Conservation (phyloP, 2,797 vertebrate genomes). For the Microcaecilia unicolor region DNA sequence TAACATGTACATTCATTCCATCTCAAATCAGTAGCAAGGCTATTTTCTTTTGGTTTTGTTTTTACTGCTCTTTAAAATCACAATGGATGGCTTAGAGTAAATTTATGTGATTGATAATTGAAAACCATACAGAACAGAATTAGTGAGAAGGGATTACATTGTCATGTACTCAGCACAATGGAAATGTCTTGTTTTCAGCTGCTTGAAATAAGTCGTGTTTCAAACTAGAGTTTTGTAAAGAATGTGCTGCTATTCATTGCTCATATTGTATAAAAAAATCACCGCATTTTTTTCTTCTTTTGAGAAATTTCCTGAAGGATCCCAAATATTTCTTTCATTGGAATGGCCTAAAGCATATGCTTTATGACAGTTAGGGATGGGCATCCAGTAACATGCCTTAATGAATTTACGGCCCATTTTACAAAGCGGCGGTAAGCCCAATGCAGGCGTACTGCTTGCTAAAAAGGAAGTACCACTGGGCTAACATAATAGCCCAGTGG, state of each 20-base stretch:
- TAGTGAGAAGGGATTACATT: conserved; percentile 51
- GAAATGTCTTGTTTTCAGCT: conserved; percentile 44
- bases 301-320: conserved; percentile 38
- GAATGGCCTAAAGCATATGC: too few relatives aligned
- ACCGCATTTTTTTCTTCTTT: conserved; percentile 34
- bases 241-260: conserved; percentile 50
- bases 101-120: conserved; percentile 37
- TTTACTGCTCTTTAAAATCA: conserved; percentile 15
- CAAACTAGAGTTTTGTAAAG: conserved; percentile 51
- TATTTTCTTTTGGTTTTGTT: too few relatives aligned
- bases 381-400: too few relatives aligned
- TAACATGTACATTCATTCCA: too few relatives aligned
- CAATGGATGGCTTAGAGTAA: conserved; percentile 20
- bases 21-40: conserved; percentile 16
- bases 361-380: too few relatives aligned
- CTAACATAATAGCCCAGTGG: too few relatives aligned
- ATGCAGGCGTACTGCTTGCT: too few relatives aligned
- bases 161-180: conserved; percentile 46
- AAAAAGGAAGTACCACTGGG: too few relatives aligned
- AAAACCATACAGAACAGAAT: conserved; percentile 37
- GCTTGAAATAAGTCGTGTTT: conserved; percentile 53
- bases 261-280: conserved; percentile 37
- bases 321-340: conserved; percentile 21
- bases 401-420: too few relatives aligned
- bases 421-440: too few relatives aligned